Evolutionary conservation across 2,797 vertebrate genomes (phyloP).

Genomic region (Vespertilio murinus): DNA sequence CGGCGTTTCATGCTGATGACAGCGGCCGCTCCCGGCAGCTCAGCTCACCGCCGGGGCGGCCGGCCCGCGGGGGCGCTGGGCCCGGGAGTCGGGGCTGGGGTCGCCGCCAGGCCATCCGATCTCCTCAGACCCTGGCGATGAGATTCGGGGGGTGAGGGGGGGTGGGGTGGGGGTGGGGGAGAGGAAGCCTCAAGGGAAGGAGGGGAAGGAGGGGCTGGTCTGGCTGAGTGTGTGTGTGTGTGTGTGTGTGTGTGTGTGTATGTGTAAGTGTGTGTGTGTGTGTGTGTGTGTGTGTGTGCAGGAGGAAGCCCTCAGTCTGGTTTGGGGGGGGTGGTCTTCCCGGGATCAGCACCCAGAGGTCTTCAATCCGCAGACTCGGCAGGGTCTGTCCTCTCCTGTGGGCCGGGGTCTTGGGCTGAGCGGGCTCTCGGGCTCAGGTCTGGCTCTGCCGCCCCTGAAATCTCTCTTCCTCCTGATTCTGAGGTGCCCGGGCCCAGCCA

Average conservation of each 20-base stretch:
- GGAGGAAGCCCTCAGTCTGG: not conserved
- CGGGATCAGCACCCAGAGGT: not conserved
- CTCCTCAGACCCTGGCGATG: not conserved
- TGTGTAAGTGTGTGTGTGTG: too few species aligned
- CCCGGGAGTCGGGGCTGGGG: not conserved
- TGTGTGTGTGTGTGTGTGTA: too few species aligned
- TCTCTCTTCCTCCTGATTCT: not conserved
- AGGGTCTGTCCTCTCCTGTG: not conserved
- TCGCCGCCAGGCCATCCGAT: not conserved
- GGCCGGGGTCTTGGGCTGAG: not conserved
- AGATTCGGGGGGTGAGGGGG: not conserved
- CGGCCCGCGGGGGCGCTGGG: too few species aligned
- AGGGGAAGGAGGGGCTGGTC: fast-evolving
- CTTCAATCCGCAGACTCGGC: not conserved
- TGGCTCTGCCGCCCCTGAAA: not conserved
- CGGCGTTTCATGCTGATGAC: constrained; percentile 49
- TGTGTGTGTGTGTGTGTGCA: too few species aligned
- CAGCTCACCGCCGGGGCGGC: too few species aligned
- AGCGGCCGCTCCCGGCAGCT: not conserved
- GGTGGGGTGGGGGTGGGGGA: not conserved
- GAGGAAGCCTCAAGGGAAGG: not conserved
- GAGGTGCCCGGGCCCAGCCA: not conserved
- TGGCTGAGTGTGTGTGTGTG: too few species aligned
- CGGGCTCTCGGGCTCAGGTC: not conserved
- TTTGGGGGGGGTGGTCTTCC: not conserved